phyloP scores from a whole-genome alignment of 2,888 invertebrate species.

The Siphlonurus alternatus region DNA sequence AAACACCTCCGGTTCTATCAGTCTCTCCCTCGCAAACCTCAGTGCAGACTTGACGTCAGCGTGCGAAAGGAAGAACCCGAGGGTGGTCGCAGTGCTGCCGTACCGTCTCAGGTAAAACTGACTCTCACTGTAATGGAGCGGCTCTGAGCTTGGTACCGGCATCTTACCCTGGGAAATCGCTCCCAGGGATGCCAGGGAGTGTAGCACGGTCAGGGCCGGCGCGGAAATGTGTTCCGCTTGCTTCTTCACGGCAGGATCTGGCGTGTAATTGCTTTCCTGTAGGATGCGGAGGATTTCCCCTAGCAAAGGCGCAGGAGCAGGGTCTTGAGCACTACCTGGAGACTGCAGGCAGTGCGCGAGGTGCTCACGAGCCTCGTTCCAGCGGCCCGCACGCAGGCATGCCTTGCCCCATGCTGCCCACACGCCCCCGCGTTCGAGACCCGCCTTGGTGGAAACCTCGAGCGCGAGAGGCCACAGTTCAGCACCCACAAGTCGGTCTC shows the following conservation, averaged over 20 bases:
- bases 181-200: slow-evolving; percentile 9
- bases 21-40: slow-evolving; percentile 47
- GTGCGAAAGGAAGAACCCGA: slow-evolving; percentile 60
- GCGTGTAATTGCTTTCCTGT: slow-evolving; percentile 5
- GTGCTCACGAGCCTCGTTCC: slow-evolving; percentile 57
- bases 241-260: not conserved
- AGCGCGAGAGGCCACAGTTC: slow-evolving; percentile 66
- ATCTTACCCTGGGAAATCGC: slow-evolving; percentile 9
- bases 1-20: slow-evolving; percentile 50
- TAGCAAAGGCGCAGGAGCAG: slow-evolving; percentile 10
- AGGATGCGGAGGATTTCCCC: slow-evolving; percentile 16
- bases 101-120: slow-evolving; percentile 60
- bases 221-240: not conserved
- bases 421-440: slow-evolving; percentile 56
- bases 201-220: slow-evolving; percentile 4
- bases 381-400: slow-evolving; percentile 61
- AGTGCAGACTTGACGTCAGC: slow-evolving; percentile 50
- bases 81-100: slow-evolving; percentile 53
- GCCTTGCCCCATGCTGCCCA: slow-evolving; percentile 81
- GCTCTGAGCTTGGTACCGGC: not conserved
- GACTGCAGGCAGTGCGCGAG: slow-evolving; percentile 38
- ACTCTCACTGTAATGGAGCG: not conserved
- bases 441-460: slow-evolving; percentile 69
- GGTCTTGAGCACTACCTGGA: slow-evolving; percentile 1
- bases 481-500: slow-evolving; percentile 55